Evolutionary conservation across 2,113 vertebrate species (phyloP).

Genomic region (Lethenteron camtschaticum): DNA sequence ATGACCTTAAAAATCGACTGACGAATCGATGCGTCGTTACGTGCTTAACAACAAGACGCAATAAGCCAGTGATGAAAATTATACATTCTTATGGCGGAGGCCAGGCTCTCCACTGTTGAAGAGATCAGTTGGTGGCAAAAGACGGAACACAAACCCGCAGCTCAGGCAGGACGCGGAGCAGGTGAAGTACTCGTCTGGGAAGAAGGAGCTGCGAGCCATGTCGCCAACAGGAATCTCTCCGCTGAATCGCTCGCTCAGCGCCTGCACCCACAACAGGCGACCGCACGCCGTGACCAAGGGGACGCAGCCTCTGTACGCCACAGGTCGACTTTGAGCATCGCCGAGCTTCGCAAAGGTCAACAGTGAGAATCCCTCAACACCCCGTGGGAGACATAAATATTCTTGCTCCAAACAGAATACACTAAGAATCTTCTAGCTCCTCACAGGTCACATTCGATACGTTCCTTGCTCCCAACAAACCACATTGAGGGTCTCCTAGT

Average conservation of each 20-base stretch:
- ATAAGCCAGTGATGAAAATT: background rate
- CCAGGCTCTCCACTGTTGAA: background rate
- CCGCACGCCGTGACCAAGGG: background rate
- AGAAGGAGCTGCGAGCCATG: conserved; percentile 77
- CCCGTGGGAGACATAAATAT: too few species aligned
- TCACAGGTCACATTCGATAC: background rate
- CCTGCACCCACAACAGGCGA: conserved; percentile 23
- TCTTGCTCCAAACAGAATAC: too few species aligned
- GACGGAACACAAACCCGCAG: conserved; percentile 49
- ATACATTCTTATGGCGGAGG: background rate
- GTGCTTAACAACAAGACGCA: too few species aligned
- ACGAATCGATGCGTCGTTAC: too few species aligned
- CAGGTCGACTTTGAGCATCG: too few species aligned
- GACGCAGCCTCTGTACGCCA: too few species aligned
- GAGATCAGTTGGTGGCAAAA: too few species aligned
- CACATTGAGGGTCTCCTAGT: too few species aligned
- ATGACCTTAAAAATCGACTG: too few species aligned
- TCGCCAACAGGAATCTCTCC: conserved; percentile 80
- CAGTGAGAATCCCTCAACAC: too few species aligned
- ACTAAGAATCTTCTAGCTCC: background rate
- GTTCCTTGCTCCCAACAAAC: background rate
- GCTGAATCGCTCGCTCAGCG: conserved; percentile 78
- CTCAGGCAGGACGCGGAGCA: conserved; percentile 81
- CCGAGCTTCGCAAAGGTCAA: too few species aligned
- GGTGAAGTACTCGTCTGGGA: conserved; percentile 95